Percentiles rank a stretch among this genome's conserved stretches.
phyloP scores from a whole-genome alignment of 2,113 vertebrate species.

The Mobula birostris region DNA sequence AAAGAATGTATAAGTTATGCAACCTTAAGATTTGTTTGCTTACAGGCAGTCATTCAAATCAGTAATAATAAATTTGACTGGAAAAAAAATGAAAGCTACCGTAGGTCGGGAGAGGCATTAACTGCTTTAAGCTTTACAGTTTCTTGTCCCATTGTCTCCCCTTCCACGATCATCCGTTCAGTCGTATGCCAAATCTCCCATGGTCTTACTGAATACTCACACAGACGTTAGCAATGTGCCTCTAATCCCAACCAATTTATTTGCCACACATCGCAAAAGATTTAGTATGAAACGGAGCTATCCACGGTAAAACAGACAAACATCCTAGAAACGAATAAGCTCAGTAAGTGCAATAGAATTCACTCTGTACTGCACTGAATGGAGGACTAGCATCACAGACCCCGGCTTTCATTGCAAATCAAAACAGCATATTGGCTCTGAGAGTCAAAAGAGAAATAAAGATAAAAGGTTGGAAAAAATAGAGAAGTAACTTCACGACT shows the following conservation, averaged over 20 bases:
- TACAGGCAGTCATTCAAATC: too few relatives aligned
- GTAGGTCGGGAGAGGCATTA: too few relatives aligned
- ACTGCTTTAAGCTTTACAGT: too few relatives aligned
- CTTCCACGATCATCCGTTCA: too few relatives aligned
- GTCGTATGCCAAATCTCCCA: background rate
- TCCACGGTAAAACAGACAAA: background rate
- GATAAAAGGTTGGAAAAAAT: conserved; percentile 16
- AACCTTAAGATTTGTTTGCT: too few relatives aligned
- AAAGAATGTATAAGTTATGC: too few relatives aligned
- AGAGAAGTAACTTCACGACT: background rate
- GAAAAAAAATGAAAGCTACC: too few relatives aligned
- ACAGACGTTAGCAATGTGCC: background rate
- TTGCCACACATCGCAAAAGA: background rate
- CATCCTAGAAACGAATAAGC: conserved; percentile 8
- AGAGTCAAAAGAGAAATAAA: background rate
- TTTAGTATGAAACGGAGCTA: background rate
- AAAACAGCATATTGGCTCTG: conserved; percentile 5
- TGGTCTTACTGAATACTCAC: background rate
- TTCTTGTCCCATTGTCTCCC: too few relatives aligned
- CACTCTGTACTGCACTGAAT: background rate
- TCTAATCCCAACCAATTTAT: background rate
- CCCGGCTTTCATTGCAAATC: conserved; percentile 13
- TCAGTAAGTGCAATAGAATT: background rate
- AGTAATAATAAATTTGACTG: too few relatives aligned
- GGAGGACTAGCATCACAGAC: background rate